phyloP scores from a whole-genome alignment of 1,140 invertebrate genomes.

The Aphidius gifuensis region DNA sequence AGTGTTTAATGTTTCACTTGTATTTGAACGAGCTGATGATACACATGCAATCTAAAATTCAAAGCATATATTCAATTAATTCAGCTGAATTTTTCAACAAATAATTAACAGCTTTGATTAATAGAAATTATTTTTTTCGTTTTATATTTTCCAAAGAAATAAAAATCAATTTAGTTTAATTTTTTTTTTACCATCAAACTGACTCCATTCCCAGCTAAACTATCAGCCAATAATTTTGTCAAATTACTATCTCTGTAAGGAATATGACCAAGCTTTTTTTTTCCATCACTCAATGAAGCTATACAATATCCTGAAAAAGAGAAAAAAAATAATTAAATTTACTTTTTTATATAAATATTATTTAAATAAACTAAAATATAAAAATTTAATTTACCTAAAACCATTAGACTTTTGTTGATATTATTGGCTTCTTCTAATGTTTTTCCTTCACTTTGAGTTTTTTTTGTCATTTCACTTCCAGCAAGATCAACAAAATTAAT shows the following conservation, averaged over 20 bases:
- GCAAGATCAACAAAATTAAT: constrained; percentile 94
- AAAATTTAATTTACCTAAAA: constrained; percentile 65
- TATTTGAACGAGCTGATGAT: constrained; percentile 80
- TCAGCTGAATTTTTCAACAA: too few relatives aligned
- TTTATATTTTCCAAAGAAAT: too few relatives aligned
- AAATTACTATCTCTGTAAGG: constrained; percentile 92
- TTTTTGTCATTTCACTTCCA: constrained; percentile 91
- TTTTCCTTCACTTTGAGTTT: constrained; percentile 88
- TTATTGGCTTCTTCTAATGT: constrained; percentile 91
- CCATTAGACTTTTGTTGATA: constrained; percentile 95
- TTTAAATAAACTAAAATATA: neutral
- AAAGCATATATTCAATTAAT: too few relatives aligned
- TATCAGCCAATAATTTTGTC: constrained; percentile 89
- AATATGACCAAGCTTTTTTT: constrained; percentile 79
- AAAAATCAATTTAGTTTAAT: too few relatives aligned
- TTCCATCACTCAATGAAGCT: constrained; percentile 81
- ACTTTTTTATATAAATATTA: neutral
- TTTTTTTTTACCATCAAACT: constrained; percentile 76
- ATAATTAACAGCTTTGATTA: too few relatives aligned
- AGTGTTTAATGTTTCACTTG: constrained; percentile 88
- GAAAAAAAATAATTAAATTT: constrained; percentile 22
- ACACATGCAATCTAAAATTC: constrained; percentile 82
- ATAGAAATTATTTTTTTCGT: too few relatives aligned
- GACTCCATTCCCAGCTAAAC: constrained; percentile 90
- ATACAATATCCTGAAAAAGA: constrained; percentile 81